A percentile compares a stretch with the other conserved stretches of the same genome.
Evolutionary conservation across 2,888 invertebrate species (phyloP).

Genomic region (Drosophila antonietae): DNA sequence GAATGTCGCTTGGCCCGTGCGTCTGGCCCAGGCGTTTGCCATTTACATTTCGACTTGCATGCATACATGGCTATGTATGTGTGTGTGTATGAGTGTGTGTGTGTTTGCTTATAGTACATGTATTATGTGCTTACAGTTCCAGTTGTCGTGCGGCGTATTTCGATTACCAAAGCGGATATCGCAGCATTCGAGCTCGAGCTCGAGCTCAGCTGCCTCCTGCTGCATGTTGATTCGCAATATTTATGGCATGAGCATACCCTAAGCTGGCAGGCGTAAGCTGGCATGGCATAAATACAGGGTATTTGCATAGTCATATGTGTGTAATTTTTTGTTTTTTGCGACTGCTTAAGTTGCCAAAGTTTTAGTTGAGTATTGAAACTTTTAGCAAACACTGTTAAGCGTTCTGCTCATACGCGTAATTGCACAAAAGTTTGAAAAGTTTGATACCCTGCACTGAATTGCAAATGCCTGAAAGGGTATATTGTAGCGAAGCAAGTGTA

Average conservation of each 20-base stretch:
- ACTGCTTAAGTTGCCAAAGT: neutral
- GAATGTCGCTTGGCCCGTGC: constrained; percentile 3
- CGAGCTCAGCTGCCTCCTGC: constrained; percentile 7
- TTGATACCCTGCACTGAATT: neutral
- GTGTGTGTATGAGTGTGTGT: neutral
- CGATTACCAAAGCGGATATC: constrained; percentile 71
- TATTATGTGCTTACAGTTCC: neutral
- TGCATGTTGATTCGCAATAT: constrained; percentile 8
- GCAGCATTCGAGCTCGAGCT: constrained; percentile 32
- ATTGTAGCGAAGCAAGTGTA: neutral
- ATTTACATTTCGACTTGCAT: neutral
- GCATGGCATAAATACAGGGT: neutral
- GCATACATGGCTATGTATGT: too few species aligned
- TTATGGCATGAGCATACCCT: constrained; percentile 13
- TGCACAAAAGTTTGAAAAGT: constrained; percentile 25
- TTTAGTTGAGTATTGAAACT: constrained; percentile 10
- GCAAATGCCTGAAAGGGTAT: neutral
- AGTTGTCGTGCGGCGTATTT: constrained; percentile 46
- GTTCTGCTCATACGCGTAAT: constrained; percentile 21
- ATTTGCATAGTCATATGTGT: neutral
- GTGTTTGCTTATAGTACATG: neutral
- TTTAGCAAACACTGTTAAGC: constrained; percentile 37
- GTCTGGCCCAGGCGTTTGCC: constrained; percentile 3
- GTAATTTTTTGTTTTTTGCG: neutral
- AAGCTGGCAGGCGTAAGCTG: neutral